Evolutionary conservation across 1,140 invertebrate genomes (phyloP), one percentile per base, ranked within the genome.

Genomic region (Papilio polyxenes): DNA sequence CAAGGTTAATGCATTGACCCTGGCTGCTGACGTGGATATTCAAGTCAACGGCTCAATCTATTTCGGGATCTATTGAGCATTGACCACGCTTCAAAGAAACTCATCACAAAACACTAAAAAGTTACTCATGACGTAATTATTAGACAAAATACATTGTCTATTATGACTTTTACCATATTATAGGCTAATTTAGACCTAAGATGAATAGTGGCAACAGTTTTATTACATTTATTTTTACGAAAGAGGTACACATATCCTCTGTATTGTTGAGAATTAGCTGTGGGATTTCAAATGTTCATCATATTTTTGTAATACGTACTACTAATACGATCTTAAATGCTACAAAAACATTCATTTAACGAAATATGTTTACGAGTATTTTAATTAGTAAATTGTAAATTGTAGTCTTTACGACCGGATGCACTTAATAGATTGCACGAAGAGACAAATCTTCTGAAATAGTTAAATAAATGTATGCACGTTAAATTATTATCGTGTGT

Each of bases 1-100:
- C 83, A 83, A 83, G 83, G 83, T 82, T 83, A 80, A 79, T 40
- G 75, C 75, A 53, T 62, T 62, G 78, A 80, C 82, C 82, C 77
- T 83, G 82, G 78, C 31, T 51, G 6, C 48, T 31, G 44, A n/a
- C 40, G 75, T 49, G 75, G 75, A 77, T 76, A 76, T 20, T 53
- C 48, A 77, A 51, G 48, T 77, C 48, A 23, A 51, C 13, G n/a
- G 20, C 20, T 76, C 74, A 51, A 51, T 76, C 75, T 77, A 77
- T 77, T 77, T 77, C 48, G 75, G 75, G 44, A 77, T 53, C 23
- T 56, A 53, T 77, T 77, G 49, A 77, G n/a, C 44, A 49, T 49
- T 48, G 40, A 75, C n/a, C 44, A 48, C 44, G 74, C 44, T 75
- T 75, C 44, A 75, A n/a, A 75, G 13, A 75, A 3, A 20, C 17